Evolutionary conservation across 2,888 invertebrate species (phyloP).

Genomic region (Listrodromus nycthemerus): DNA sequence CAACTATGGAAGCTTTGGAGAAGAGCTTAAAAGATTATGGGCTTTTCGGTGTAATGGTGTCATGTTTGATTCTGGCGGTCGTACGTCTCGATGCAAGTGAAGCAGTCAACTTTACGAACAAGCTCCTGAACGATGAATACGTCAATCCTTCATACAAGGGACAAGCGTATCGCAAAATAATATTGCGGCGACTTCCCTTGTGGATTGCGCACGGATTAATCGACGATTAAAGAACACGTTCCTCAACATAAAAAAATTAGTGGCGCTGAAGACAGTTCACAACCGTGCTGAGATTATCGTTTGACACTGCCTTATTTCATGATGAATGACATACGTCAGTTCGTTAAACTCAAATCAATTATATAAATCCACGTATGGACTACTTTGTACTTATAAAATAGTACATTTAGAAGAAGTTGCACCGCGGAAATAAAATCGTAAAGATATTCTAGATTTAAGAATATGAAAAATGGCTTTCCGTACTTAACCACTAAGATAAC

Average conservation of each 20-base stretch:
- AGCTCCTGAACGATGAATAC: not conserved
- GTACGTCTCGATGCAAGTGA: not conserved
- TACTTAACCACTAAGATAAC: not conserved
- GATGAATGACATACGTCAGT: not conserved
- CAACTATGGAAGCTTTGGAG: not conserved
- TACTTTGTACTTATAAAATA: not conserved
- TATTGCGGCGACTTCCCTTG: not conserved
- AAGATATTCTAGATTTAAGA: too few relatives aligned
- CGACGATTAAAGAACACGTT: not conserved
- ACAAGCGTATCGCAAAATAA: not conserved
- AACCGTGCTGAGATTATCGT: not conserved
- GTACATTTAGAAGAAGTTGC: not conserved
- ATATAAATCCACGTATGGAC: not conserved
- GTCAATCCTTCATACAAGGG: not conserved
- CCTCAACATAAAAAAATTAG: not conserved
- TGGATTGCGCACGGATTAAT: not conserved
- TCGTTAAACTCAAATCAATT: not conserved
- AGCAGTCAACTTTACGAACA: not conserved
- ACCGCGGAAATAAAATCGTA: too few relatives aligned
- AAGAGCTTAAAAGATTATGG: not conserved
- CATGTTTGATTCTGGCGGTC: not conserved
- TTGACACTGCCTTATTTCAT: not conserved
- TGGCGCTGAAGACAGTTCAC: not conserved
- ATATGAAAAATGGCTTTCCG: too few relatives aligned
- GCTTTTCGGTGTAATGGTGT: not conserved